Evolutionary conservation across 2,888 invertebrate genomes (phyloP).

Genomic region (Drosophila sordidula): DNA sequence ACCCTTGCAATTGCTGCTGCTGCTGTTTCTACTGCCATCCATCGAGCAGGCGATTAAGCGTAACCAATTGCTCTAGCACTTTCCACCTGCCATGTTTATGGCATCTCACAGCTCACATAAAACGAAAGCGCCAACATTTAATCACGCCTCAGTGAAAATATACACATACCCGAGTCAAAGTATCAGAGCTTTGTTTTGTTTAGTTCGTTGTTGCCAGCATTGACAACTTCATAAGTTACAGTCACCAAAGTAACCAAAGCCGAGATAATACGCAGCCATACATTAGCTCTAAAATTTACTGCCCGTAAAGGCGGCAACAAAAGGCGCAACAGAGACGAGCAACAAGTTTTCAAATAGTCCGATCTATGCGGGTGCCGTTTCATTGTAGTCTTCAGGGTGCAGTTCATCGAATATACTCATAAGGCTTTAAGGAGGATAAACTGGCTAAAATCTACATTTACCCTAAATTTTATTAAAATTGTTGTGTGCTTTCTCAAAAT

Average conservation of each 20-base stretch:
- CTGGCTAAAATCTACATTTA: neutral
- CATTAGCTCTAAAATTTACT: slow-evolving; percentile 22
- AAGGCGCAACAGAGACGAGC: neutral
- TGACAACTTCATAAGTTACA: slow-evolving; percentile 68
- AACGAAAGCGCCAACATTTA: slow-evolving; percentile 62
- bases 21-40: slow-evolving; percentile 19
- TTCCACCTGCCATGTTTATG: slow-evolving; percentile 60
- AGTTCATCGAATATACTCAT: neutral
- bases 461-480: too few relatives aligned
- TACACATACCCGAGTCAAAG: slow-evolving; percentile 12
- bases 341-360: neutral
- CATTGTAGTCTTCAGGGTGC: neutral
- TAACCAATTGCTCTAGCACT: slow-evolving; percentile 71
- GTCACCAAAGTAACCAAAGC: slow-evolving; percentile 16
- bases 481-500: too few relatives aligned
- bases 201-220: slow-evolving; percentile 20
- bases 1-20: slow-evolving; percentile 3
- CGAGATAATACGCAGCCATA: slow-evolving; percentile 28
- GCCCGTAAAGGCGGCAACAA: neutral
- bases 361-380: neutral
- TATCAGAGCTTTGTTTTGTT: slow-evolving; percentile 23
- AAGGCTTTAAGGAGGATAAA: neutral
- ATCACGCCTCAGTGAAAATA: slow-evolving; percentile 49
- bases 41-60: slow-evolving; percentile 72
- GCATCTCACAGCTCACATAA: slow-evolving; percentile 39